Evolutionary conservation across 2,113 vertebrate species (phyloP).

Genomic region (Rutilus rutilus): DNA sequence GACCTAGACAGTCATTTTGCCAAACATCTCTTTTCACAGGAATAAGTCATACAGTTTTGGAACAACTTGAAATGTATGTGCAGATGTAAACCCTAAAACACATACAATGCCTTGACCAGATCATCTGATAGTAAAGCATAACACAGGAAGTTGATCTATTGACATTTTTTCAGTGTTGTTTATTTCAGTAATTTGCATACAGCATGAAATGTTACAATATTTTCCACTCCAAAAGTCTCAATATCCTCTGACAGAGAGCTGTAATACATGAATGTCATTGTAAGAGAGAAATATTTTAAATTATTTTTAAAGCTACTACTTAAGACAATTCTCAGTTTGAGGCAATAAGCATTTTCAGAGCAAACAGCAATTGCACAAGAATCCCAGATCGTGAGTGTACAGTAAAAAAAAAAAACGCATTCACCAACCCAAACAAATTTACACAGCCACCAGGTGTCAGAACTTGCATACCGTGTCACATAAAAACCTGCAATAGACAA

Average conservation of each 20-base stretch:
- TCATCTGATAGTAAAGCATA: not conserved
- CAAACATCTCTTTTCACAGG: not conserved
- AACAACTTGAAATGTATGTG: not conserved
- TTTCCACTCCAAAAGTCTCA: not conserved
- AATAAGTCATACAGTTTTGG: not conserved
- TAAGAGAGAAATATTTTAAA: not conserved
- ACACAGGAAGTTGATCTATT: not conserved
- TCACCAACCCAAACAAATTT: not conserved
- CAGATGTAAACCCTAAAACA: not conserved
- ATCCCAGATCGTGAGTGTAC: conserved; percentile 31
- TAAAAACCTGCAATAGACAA: conserved; percentile 8
- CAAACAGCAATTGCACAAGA: conserved; percentile 37
- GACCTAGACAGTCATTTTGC: not conserved
- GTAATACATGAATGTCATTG: not conserved
- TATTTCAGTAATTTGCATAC: conserved; percentile 25
- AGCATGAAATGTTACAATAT: conserved; percentile 24
- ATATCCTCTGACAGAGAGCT: not conserved
- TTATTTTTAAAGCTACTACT: not conserved
- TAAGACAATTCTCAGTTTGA: conserved; percentile 1
- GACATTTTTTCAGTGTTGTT: not conserved
- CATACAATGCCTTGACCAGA: not conserved
- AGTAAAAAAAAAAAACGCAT: conserved; percentile 30
- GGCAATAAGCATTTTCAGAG: conserved; percentile 8
- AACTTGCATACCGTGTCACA: not conserved
- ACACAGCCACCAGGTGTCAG: not conserved